Evolutionary conservation across 2,797 vertebrate species (phyloP).

Genomic region (Clarias pachynema): DNA sequence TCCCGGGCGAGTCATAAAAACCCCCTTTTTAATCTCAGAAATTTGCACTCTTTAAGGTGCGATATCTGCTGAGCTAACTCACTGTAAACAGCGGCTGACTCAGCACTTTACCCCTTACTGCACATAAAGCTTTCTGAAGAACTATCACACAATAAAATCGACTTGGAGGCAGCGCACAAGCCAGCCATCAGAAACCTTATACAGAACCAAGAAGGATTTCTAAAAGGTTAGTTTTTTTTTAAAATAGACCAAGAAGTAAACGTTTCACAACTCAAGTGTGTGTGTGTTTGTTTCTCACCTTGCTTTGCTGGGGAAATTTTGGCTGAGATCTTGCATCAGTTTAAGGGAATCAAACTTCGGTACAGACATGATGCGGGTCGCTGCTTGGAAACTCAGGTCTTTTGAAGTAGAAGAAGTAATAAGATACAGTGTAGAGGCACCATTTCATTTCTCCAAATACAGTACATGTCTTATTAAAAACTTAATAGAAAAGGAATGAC

Average conservation of each 20-base stretch:
- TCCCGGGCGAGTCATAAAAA: slow-evolving; percentile 73
- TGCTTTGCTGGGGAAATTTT: slow-evolving; percentile 95
- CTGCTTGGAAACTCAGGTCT: slow-evolving; percentile 98
- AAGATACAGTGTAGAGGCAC: neutral
- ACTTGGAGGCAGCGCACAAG: neutral
- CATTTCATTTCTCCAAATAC: neutral
- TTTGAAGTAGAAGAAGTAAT: slow-evolving; percentile 33
- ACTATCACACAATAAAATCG: slow-evolving; percentile 38
- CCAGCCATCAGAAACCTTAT: neutral
- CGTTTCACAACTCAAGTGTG: neutral
- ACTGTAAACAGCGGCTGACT: slow-evolving; percentile 71
- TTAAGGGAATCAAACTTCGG: slow-evolving; percentile 90
- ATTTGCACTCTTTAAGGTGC: slow-evolving; percentile 69
- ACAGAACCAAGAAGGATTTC: neutral
- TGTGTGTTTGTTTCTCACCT: slow-evolving; percentile 75
- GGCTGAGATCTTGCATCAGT: slow-evolving; percentile 90
- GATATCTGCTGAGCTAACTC: slow-evolving; percentile 68
- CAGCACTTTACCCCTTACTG: slow-evolving; percentile 64
- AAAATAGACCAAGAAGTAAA: neutral
- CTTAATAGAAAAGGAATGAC: neutral
- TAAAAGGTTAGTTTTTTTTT: neutral
- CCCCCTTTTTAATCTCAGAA: slow-evolving; percentile 74
- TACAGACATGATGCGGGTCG: slow-evolving; percentile 82
- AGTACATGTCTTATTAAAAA: neutral
- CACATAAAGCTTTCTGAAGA: slow-evolving; percentile 65